These are phyloP conservation scores for Phaetusa simplex DNA, from an alignment of 2,113 vertebrate genomes.

Conservation along the genomic window DNA sequence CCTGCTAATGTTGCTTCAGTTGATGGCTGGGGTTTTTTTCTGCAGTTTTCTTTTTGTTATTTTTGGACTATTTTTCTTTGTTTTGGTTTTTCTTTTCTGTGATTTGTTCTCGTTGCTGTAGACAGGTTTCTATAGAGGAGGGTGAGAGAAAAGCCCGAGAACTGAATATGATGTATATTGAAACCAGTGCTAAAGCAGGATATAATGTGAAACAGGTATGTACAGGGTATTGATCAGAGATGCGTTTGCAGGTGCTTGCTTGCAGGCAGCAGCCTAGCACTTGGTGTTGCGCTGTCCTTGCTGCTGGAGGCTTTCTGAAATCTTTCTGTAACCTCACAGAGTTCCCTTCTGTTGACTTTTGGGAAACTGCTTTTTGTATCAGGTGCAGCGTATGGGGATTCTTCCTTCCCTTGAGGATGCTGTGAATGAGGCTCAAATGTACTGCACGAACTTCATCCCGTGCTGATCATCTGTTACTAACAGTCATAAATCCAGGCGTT, in stretches of 20 bases:
- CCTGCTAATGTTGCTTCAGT: neutral
- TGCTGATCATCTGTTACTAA: neutral
- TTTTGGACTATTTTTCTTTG: constrained; percentile 38
- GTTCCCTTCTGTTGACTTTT: neutral
- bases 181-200: constrained; percentile 82
- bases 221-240: neutral
- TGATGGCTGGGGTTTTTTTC: neutral
- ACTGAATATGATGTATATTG: constrained; percentile 84
- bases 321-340: neutral
- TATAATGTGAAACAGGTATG: constrained; percentile 80
- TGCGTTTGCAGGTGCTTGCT: neutral
- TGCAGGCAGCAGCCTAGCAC: neutral
- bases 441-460: neutral
- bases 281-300: neutral
- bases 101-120: constrained; percentile 71
- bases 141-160: constrained; percentile 81
- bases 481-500: neutral
- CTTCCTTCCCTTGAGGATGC: neutral
- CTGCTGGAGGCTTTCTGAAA: neutral
- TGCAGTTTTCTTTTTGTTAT: constrained; percentile 11
- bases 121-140: constrained; percentile 83
- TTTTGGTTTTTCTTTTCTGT: constrained; percentile 52
- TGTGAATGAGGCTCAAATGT: neutral
- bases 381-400: neutral
- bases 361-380: neutral